phyloP scores from a whole-genome alignment of 1,140 invertebrate species.

The Rhagoletis zephyria region DNA sequence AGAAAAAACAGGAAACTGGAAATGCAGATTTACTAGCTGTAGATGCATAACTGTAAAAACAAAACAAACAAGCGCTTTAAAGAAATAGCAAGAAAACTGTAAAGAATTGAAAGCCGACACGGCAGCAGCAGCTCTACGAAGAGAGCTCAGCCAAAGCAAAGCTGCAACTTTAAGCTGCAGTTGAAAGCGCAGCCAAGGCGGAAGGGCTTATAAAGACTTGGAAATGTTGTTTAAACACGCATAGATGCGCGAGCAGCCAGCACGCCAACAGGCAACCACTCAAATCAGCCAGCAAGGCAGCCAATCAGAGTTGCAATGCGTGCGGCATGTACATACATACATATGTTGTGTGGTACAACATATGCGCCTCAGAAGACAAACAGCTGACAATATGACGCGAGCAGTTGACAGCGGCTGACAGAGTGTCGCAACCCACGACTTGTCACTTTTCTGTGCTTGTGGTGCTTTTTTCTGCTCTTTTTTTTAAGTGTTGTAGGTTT shows the following conservation, averaged over 20 bases:
- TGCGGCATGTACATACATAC: background rate
- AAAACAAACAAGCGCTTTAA: background rate
- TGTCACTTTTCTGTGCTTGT: constrained; percentile 10
- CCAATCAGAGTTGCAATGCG: background rate
- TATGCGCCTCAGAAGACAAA: constrained; percentile 6
- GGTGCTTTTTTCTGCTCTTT: background rate
- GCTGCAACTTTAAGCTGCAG: background rate
- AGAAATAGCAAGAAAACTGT: constrained; percentile 19
- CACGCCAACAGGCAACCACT: background rate
- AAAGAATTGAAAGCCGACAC: constrained; percentile 1
- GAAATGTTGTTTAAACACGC: constrained; percentile 32
- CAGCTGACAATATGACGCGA: constrained; percentile 49
- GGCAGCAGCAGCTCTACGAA: background rate
- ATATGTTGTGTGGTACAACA: background rate
- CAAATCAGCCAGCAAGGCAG: background rate
- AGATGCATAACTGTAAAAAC: background rate
- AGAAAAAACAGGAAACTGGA: constrained; percentile 17
- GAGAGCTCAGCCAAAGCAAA: background rate
- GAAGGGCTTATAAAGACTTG: background rate
- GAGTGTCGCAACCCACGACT: constrained; percentile 18
- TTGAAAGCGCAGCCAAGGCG: background rate
- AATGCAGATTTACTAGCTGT: background rate
- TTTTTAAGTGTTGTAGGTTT: background rate
- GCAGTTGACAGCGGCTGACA: constrained; percentile 39
- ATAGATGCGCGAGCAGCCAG: background rate